Conservation (phyloP, 2,797 vertebrate genomes). For the Sparus aurata region DNA sequence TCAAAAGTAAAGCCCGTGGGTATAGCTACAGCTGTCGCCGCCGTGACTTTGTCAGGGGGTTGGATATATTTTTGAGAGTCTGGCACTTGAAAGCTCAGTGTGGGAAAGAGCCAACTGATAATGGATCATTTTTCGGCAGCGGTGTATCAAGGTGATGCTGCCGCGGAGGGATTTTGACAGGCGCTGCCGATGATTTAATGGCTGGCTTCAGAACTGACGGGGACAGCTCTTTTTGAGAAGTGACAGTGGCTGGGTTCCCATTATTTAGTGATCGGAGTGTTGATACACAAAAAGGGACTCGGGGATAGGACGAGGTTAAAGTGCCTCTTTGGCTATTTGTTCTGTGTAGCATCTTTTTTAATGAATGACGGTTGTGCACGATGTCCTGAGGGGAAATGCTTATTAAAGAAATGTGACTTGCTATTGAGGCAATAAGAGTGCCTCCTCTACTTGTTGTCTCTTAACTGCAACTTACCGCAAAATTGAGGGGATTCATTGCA, state of each 20-base stretch:
- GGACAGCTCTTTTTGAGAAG: slow-evolving; percentile 62
- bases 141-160: slow-evolving; percentile 54
- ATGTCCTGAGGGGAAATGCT: slow-evolving; percentile 26
- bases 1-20: slow-evolving; percentile 18
- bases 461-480: slow-evolving; percentile 14
- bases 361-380: slow-evolving; percentile 29
- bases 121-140: slow-evolving; percentile 56
- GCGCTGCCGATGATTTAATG: slow-evolving; percentile 58
- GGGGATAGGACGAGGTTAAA: slow-evolving; percentile 18
- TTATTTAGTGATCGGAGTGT: slow-evolving; percentile 54
- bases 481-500: background rate
- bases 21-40: slow-evolving; percentile 23
- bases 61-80: slow-evolving; percentile 42
- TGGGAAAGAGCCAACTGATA: slow-evolving; percentile 47
- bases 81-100: slow-evolving; percentile 40
- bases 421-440: slow-evolving; percentile 40
- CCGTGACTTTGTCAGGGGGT: slow-evolving; percentile 28
- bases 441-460: slow-evolving; percentile 30
- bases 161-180: slow-evolving; percentile 51
- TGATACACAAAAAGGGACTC: slow-evolving; percentile 34
- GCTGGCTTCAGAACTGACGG: slow-evolving; percentile 42
- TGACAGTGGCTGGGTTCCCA: slow-evolving; percentile 58
- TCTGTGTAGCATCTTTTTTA: slow-evolving; percentile 2
- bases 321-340: slow-evolving; percentile 24
- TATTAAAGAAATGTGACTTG: slow-evolving; percentile 41